phyloP scores from a whole-genome alignment of 2,888 invertebrate species.

The Tipula helvola region DNA sequence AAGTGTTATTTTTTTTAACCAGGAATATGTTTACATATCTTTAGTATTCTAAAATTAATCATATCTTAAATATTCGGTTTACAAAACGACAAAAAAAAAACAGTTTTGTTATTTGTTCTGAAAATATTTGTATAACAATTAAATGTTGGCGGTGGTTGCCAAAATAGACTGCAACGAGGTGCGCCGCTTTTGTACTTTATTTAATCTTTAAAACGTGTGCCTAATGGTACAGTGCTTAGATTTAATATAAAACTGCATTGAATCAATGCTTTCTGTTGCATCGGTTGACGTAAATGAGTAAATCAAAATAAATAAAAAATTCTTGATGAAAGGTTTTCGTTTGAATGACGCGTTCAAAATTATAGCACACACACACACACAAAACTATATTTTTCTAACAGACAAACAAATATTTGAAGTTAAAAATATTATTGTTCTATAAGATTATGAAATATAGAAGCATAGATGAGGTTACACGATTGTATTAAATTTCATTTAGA shows the following conservation, averaged over 20 bases:
- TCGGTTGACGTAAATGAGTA: not conserved
- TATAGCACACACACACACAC: too few species aligned
- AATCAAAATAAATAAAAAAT: not conserved
- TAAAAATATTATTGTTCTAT: not conserved
- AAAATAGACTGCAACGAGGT: not conserved
- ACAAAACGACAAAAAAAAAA: not conserved
- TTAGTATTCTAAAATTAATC: not conserved
- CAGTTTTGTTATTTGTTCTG: not conserved
- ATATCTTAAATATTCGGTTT: not conserved
- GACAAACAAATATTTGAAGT: not conserved
- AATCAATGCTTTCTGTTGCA: not conserved
- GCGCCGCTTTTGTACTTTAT: not conserved
- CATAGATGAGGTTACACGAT: not conserved
- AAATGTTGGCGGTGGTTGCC: not conserved
- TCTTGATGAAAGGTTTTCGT: not conserved
- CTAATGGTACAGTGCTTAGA: not conserved
- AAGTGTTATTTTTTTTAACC: not conserved
- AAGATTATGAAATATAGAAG: not conserved
- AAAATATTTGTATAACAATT: not conserved
- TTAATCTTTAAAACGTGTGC: not conserved
- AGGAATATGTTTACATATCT: not conserved
- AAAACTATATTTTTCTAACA: not conserved
- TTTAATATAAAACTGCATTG: not conserved
- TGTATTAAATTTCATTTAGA: not conserved
- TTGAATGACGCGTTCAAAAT: not conserved